Conservation (phyloP, 2,888 invertebrate genomes). For the Ceraclea dissimilis region DNA sequence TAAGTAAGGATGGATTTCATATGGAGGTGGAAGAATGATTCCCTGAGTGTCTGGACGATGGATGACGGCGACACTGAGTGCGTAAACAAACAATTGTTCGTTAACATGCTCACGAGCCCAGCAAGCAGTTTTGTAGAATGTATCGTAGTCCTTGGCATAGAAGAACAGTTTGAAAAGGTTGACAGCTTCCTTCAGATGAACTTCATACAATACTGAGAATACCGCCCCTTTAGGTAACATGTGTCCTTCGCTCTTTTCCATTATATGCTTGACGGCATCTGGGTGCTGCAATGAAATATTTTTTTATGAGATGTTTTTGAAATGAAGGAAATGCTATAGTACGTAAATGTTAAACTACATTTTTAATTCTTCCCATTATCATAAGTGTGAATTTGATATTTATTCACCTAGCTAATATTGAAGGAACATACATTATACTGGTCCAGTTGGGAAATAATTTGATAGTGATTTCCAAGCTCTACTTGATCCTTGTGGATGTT, state of each 20-base stretch:
- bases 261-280: slow-evolving; percentile 48
- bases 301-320: too few relatives aligned
- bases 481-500: slow-evolving; percentile 45
- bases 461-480: slow-evolving; percentile 44
- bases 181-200: slow-evolving; percentile 54
- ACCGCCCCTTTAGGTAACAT: slow-evolving; percentile 51
- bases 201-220: slow-evolving; percentile 49
- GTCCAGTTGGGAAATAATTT: slow-evolving; percentile 44
- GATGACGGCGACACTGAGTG: slow-evolving; percentile 53
- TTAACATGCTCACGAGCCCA: slow-evolving; percentile 62
- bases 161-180: slow-evolving; percentile 59
- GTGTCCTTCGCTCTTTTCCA: slow-evolving; percentile 46
- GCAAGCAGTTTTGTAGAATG: slow-evolving; percentile 61
- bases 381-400: background rate
- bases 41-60: slow-evolving; percentile 58
- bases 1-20: slow-evolving; percentile 65
- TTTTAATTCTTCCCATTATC: background rate
- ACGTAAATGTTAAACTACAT: slow-evolving; percentile 27
- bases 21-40: slow-evolving; percentile 59
- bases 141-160: slow-evolving; percentile 63
- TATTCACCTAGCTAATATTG: too few relatives aligned
- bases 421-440: slow-evolving; percentile 39
- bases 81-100: slow-evolving; percentile 61
- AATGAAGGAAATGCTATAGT: background rate
- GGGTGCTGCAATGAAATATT: slow-evolving; percentile 40